Evolutionary conservation across 2,797 vertebrate species (phyloP), one percentile per base, ranked within the genome.

Genomic region (Yasuhikotakia modesta): DNA sequence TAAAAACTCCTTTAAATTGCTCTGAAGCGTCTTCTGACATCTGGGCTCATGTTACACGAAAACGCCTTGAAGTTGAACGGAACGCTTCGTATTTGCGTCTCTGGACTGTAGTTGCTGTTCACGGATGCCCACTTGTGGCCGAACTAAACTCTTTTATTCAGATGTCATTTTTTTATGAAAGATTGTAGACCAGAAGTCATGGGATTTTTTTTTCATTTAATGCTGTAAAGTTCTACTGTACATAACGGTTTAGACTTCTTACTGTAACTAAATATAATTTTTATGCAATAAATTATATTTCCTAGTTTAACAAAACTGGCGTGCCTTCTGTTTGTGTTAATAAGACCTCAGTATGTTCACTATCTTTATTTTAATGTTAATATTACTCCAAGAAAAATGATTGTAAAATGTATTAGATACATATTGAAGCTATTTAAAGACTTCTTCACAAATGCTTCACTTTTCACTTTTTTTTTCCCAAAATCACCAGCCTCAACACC

Each of bases 281-380:
- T 98, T 99, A 99, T 98, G 96, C 96, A 98, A 99, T 99, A 99
- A 99, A 99, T 99, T 99, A 99, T 99, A 99, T 99, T 99, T 99
- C 97, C 94, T 99, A 98, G 97, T 97, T 96, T 98, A 97, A 96
- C 93, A 89, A 91, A 79, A 89, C 89, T 73, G 14, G 27, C 24
- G 55, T 60, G 61, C 63, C 7, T 74, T 64, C 7, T 66, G 58
- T 81, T 77, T 77, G 77, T 88, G 68, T 81, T 74, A 77, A 4
- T 17, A 39, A 68, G 27, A 12, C 11, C 17, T 71, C 52, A 27
- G n/a, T n/a, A n/a, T n/a, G n/a, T n/a, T n/a, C n/a, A n/a, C n/a
- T n/a, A n/a, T n/a, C n/a, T n/a, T n/a, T n/a, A n/a, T n/a, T n/a
- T n/a, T n/a, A n/a, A n/a, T n/a, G n/a, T n/a, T n/a, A n/a, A n/a